Evolutionary conservation across 2,113 vertebrate genomes (phyloP), one percentile per base, ranked within the genome.

Genomic region (Pygoscelis adeliae): DNA sequence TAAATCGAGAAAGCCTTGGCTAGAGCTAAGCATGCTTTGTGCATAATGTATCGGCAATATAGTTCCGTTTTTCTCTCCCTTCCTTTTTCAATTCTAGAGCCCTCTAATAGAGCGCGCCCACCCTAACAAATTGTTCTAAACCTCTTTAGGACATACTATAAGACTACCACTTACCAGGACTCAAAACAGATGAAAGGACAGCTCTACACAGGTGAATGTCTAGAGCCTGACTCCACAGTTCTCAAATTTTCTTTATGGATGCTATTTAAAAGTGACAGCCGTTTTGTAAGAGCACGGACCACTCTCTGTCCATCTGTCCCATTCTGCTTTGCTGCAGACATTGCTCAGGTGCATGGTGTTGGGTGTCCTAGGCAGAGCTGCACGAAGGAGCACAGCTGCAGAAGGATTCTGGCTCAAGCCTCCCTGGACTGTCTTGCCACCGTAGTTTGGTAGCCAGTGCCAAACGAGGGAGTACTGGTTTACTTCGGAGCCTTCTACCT

Each of bases 181-280:
- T 69, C 44, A 78, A 92, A 84, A 49, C 34, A 80, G 59, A 70
- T 5, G 7, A 83, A 79, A 62, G 40, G 50, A 38, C 53, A 70
- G 36, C 26, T 74, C 47, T 63, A 29, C 32, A 25, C n/a, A 80
- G n/a, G 61, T 27, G 21, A 62, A 42, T 4, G 12, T 22, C 47
- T 59, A 55, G 5, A 85, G 32, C 40, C 47, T 50, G 46, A 42
- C 69, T 81, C 67, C 56, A 69, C 40, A 87, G 56, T 83, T 93
- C 96, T 89, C 74, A 58, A 79, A 18, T 79, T 67, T 73, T 91
- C 85, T 83, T 90, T 87, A 40, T 18, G 44, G 15, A 19, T 80
- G 59, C 77, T 77, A 66, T 49, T 76, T 63, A 66, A 85, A 92
- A 94, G 56, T 36, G 52, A 74, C 44, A 18, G 82, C 74, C 23